phyloP scores from a whole-genome alignment of 2,113 vertebrate species.

The Thalassarche chlororhynchos region DNA sequence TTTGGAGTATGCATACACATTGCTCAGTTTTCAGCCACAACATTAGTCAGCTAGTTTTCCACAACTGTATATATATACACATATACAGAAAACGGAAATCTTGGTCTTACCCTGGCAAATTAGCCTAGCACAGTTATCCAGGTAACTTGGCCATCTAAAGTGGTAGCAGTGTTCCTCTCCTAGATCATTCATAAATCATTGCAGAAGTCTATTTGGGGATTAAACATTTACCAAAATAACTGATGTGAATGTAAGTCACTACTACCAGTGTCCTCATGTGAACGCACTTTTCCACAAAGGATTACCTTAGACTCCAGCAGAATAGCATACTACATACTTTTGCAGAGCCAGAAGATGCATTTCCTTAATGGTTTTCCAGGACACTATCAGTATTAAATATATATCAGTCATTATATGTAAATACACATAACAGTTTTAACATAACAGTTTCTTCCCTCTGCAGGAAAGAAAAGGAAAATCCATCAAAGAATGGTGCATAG shows the following conservation, averaged over 20 bases:
- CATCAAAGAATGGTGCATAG: constrained; percentile 64
- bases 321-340: not conserved
- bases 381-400: not conserved
- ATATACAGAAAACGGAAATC: not conserved
- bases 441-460: constrained; percentile 38
- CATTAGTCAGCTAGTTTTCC: not conserved
- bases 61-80: not conserved
- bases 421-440: constrained; percentile 41
- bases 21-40: not conserved
- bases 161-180: not conserved
- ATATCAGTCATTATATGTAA: constrained; percentile 32
- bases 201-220: not conserved
- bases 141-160: not conserved
- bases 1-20: not conserved
- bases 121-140: not conserved
- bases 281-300: not conserved
- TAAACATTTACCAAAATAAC: constrained; percentile 16
- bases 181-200: not conserved
- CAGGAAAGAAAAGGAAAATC: constrained; percentile 72
- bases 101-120: not conserved
- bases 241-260: not conserved
- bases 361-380: constrained; percentile 19
- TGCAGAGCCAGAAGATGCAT: constrained; percentile 5
- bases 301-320: not conserved
- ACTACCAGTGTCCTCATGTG: not conserved